Base-by-base conservation (phyloP, 2,888 invertebrate genomes). In the Halictus quadricinctus region DNA sequence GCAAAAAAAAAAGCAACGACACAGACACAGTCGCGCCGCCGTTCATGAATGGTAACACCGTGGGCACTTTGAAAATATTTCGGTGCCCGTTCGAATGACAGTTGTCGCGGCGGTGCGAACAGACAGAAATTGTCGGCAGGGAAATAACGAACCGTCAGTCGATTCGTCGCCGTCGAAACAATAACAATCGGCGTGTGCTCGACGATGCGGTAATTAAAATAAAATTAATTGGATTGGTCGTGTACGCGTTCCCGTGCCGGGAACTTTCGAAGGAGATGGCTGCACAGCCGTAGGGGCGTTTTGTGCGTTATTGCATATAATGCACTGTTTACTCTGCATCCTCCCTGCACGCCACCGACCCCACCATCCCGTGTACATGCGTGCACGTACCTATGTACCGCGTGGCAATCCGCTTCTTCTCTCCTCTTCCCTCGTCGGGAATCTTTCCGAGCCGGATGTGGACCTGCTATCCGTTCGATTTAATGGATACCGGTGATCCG, bases 201-300 rank as follows among this genome's bases (percentile, higher is more conserved):
- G 90, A 81, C 91, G 90, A 92, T 90, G 90, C 91, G 90, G 91
- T 93, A 92, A 93, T 93, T 93, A 91, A 93, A 93, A 93, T 92
- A 92, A 93, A 93, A 92, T 93, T 93, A 93, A 93, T 93, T 93
- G 92, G 92, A 93, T 93, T 90, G 91, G 84, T 81, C 85, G 87
- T 84, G 86, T 72, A 83, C 85, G 84, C 85, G 85, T 83, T 84
- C 85, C 73, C 87, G 85, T 76, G 80, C 85, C 43, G 86, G 87
- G 87, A 85, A 83, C 83, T 90, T 90, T 91, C 88, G 88, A 91
- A 89, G 90, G 87, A 88, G 90, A 89, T 87, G 87, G 85, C 86
- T 80, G 87, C 74, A 87, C 82, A 86, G 90, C 90, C 89, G 87
- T 89, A 85, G 90, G 90, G 87, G 85, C 81, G 88, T 92, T 92